A percentile compares a stretch with the other conserved stretches of the same genome.
Conservation (phyloP, 2,113 vertebrate species). For the Paracanthobrama guichenoti region DNA sequence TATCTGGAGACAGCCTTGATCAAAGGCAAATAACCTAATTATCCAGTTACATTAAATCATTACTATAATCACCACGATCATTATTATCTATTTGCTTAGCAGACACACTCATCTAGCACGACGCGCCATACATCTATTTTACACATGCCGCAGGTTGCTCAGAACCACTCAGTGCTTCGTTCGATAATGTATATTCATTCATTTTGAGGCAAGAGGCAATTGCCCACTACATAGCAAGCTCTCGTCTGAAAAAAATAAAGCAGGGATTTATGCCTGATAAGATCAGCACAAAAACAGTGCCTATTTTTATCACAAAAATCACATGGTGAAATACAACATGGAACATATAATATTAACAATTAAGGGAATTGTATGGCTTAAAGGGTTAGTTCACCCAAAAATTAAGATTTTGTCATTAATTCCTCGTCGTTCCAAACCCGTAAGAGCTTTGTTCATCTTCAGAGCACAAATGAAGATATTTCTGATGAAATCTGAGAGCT, state of each 20-base stretch:
- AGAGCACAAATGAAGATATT: too few relatives aligned
- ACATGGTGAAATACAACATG: not conserved
- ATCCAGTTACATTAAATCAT: conserved; percentile 72
- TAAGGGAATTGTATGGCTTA: not conserved
- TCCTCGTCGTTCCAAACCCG: too few relatives aligned
- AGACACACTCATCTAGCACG: conserved; percentile 62
- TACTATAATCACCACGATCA: conserved; percentile 73
- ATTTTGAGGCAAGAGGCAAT: conserved; percentile 4
- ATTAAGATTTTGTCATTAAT: too few relatives aligned
- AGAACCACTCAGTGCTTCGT: not conserved
- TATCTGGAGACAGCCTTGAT: conserved; percentile 68
- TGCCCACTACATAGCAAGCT: not conserved
- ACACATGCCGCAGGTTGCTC: conserved; percentile 12
- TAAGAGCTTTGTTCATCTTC: too few relatives aligned
- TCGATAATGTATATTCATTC: conserved; percentile 20
- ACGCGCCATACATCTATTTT: conserved; percentile 20
- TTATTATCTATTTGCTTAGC: conserved; percentile 71
- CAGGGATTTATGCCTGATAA: not conserved
- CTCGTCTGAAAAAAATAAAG: not conserved
- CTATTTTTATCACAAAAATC: not conserved
- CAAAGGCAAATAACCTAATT: conserved; percentile 75
- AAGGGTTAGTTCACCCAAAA: too few relatives aligned
- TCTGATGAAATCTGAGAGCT: too few relatives aligned
- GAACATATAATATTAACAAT: not conserved
- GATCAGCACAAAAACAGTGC: not conserved